Percentiles rank a stretch among this genome's conserved stretches.
Conservation (phyloP, 2,888 invertebrate genomes). For the Mythimna impura region DNA sequence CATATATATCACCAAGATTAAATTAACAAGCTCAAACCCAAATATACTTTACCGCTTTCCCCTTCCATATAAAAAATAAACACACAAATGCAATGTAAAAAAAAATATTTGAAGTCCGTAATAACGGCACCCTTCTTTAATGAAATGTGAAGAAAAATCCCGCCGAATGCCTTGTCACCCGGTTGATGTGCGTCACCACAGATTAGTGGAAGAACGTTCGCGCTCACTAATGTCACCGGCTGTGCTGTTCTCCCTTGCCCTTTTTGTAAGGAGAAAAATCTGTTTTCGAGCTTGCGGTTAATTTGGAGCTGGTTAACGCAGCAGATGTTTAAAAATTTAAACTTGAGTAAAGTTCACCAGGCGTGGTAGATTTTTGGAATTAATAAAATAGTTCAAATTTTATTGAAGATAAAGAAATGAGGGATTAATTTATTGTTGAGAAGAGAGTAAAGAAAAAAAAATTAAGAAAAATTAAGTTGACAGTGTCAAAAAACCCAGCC, state of each 20-base stretch:
- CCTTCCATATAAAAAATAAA: conserved; percentile 30
- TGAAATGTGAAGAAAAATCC: conserved; percentile 74
- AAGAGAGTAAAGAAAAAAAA: too few species aligned
- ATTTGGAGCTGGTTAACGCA: background rate
- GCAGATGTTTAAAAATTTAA: background rate
- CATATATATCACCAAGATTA: conserved; percentile 13
- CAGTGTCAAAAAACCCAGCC: too few species aligned
- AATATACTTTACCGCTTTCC: conserved; percentile 33
- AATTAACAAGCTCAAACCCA: conserved; percentile 35
- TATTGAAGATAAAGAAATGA: too few species aligned
- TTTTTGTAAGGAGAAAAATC: conserved; percentile 34
- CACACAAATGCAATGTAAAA: conserved; percentile 39
- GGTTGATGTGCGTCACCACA: conserved; percentile 75
- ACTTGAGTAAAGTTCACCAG: background rate
- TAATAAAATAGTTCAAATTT: background rate
- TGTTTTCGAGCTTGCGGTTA: conserved; percentile 15
- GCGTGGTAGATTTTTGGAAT: background rate
- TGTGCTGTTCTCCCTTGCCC: conserved; percentile 31
- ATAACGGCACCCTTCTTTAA: conserved; percentile 67
- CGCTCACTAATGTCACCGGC: conserved; percentile 47
- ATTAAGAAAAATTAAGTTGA: too few species aligned
- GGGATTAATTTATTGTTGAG: too few species aligned
- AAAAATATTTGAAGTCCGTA: conserved; percentile 59
- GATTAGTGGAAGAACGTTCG: conserved; percentile 67
- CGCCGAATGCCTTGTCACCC: conserved; percentile 71